These are phyloP conservation scores for Phyllostomus discolor DNA, from an alignment of 2,113 vertebrate genomes.

Conservation along the genomic window DNA sequence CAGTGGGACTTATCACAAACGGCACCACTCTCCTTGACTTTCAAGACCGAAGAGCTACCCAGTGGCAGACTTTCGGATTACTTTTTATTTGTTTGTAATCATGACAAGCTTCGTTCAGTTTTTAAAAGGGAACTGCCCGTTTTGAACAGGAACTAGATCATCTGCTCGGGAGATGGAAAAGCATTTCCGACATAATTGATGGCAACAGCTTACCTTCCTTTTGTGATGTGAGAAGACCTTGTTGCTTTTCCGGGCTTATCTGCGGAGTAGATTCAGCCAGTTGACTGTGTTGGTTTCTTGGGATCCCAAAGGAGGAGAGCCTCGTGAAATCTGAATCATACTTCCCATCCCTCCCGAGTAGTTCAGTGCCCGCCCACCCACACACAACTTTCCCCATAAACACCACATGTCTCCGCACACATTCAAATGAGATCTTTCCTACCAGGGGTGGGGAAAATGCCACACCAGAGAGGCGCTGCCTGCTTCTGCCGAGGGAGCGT, in stretches of 20 bases:
- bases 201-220: constrained; percentile 11
- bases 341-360: constrained; percentile 40
- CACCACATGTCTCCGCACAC: constrained; percentile 48
- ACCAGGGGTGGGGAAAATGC: not conserved
- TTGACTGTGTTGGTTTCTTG: constrained; percentile 49
- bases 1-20: not conserved
- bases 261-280: constrained; percentile 17
- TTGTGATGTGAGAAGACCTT: constrained; percentile 26
- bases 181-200: constrained; percentile 52
- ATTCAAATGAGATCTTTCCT: constrained; percentile 46
- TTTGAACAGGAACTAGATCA: constrained; percentile 35
- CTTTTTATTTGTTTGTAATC: constrained; percentile 2
- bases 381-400: constrained; percentile 56
- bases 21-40: not conserved
- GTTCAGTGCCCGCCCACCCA: constrained; percentile 40
- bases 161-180: constrained; percentile 2
- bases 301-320: constrained; percentile 44
- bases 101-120: not conserved
- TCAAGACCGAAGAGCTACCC: not conserved
- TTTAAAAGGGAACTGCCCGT: constrained; percentile 37
- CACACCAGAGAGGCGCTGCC: not conserved
- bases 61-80: not conserved
- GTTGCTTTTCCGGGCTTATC: constrained; percentile 41
- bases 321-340: constrained; percentile 52
- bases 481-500: not conserved